A percentile compares a stretch with the other conserved stretches of the same genome.
These are phyloP conservation scores for Platycnemis pennipes DNA, from an alignment of 2,888 invertebrate genomes.

Conservation along the genomic window DNA sequence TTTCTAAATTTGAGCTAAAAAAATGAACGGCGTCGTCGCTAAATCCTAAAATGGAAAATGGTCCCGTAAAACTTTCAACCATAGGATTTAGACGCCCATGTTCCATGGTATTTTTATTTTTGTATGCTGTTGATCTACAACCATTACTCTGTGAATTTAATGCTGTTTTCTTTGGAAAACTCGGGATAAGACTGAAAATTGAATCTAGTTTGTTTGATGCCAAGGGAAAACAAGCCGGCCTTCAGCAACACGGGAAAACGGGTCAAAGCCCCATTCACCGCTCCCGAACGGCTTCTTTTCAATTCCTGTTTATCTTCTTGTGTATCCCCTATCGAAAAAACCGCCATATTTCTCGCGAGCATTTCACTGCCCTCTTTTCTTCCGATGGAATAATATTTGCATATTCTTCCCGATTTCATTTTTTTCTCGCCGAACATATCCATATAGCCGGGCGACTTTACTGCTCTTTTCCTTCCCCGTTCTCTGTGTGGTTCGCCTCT, in stretches of 20 bases:
- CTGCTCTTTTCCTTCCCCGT: background rate
- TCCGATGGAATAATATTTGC: constrained; percentile 24
- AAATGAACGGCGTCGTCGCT: background rate
- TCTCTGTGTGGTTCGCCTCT: background rate
- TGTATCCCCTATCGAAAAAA: background rate
- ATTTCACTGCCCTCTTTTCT: background rate
- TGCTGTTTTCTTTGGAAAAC: background rate
- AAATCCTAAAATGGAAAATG: background rate
- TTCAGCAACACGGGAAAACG: background rate
- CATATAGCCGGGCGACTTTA: background rate
- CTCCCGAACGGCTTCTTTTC: background rate
- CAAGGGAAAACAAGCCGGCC: background rate
- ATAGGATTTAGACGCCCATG: background rate
- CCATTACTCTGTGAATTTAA: background rate
- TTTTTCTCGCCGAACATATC: background rate
- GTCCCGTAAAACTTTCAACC: background rate
- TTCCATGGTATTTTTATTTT: background rate
- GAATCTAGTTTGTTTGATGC: constrained; percentile 37
- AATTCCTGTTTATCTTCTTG: background rate
- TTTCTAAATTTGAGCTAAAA: no score
- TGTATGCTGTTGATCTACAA: background rate
- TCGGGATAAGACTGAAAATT: background rate
- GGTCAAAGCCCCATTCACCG: background rate
- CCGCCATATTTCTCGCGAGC: background rate
- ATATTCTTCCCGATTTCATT: background rate